A percentile compares a stretch with the other conserved stretches of the same genome.
These are phyloP conservation scores for Cromileptes altivelis DNA, from an alignment of 2,113 vertebrate species.

Conservation along the genomic window DNA sequence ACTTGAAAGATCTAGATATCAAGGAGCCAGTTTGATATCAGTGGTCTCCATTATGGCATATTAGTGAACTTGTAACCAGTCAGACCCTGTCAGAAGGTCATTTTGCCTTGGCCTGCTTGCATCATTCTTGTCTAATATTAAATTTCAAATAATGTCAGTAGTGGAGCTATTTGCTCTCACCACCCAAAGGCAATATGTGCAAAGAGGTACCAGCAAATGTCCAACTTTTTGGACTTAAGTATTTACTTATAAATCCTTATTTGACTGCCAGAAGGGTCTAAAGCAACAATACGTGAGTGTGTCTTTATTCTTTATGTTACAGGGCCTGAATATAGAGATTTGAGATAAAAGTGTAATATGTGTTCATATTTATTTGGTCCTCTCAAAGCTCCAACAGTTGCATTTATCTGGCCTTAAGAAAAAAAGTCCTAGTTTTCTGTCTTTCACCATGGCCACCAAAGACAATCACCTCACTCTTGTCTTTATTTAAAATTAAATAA, in stretches of 20 bases:
- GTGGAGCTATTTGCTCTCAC: too few species aligned
- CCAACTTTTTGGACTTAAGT: too few species aligned
- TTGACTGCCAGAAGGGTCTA: neutral
- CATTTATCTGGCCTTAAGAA: neutral
- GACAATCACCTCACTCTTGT: neutral
- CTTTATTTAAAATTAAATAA: neutral
- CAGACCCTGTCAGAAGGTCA: too few species aligned
- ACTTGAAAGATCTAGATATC: too few species aligned
- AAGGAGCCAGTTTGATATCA: too few species aligned
- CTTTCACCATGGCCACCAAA: neutral
- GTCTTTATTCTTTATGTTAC: neutral
- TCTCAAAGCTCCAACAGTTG: neutral
- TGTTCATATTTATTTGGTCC: neutral
- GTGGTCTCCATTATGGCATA: too few species aligned
- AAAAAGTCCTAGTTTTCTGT: neutral
- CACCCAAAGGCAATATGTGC: too few species aligned
- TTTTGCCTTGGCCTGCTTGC: too few species aligned
- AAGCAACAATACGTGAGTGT: neutral
- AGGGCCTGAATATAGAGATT: neutral
- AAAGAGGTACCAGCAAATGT: too few species aligned
- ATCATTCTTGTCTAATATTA: too few species aligned
- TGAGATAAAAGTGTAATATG: neutral
- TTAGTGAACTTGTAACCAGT: too few species aligned
- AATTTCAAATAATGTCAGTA: too few species aligned
- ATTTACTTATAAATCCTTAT: neutral